Base-by-base conservation (phyloP, 92 coral and sea anemone species). In the Diadumene lineata region DNA sequence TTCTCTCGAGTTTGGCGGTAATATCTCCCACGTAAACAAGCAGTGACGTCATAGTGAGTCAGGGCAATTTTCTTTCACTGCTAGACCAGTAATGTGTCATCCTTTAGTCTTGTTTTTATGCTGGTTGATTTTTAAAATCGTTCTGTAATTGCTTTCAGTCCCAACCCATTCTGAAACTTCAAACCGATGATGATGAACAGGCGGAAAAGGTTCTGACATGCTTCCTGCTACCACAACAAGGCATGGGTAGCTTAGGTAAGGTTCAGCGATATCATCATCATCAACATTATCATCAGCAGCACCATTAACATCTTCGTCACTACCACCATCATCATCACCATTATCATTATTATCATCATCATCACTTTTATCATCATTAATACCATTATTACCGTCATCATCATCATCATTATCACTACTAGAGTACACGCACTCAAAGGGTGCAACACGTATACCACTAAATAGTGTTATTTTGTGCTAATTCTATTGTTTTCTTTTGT, bases 111-210 rank as follows among this genome's bases (percentile, higher is more conserved):
- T n/a, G n/a, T n/a, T n/a, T n/a, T n/a, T n/a, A n/a, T n/a, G n/a
- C n/a, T n/a, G n/a, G n/a, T n/a, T n/a, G n/a, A n/a, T 55, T 55
- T 55, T 11, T 25, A 11, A 7, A 55, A 55, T 17, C 17, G 9
- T 44, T 44, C 3, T 53, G 58, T 38, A 38, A 38, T 53, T 53
- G 10, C 18, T 13, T 62, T 15, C 70, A 94, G 98, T 88, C 98
- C 10, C 97, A 94, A 56, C 92, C 98, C 63, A 89, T 94, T 10
- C 73, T 94, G 23, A 94, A 94, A 68, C 88, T 94, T 15, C 98
- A 94, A 81, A 94, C 97, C 16, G 98, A 94, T 64, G 98, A 94
- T 26, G 98, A 94, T 23, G 98, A 94, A 77, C 81, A 81, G 77
- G 86, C 96, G 0, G 89, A 92, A 17, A 84, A 89, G 82, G 98